phyloP scores from a whole-genome alignment of 1,140 invertebrate species.

The Sitobion miscanthi region DNA sequence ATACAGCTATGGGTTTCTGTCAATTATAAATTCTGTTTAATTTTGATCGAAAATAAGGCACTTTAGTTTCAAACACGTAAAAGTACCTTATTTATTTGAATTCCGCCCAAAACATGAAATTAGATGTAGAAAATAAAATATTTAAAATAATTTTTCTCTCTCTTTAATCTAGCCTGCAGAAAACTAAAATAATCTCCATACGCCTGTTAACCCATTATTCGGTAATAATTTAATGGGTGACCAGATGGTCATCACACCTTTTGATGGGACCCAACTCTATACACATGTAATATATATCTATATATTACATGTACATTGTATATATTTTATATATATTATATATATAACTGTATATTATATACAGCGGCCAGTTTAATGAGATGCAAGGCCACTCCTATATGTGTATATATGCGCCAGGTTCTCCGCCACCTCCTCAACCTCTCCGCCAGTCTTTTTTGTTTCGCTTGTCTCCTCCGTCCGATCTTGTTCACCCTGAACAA shows the following conservation, averaged over 20 bases:
- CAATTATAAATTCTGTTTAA: not conserved
- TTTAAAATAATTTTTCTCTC: conserved; percentile 20
- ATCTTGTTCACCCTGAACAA: conserved; percentile 57
- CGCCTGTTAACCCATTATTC: conserved; percentile 53
- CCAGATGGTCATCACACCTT: conserved; percentile 57
- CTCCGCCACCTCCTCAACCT: not conserved
- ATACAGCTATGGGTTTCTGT: not conserved
- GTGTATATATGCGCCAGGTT: conserved; percentile 51
- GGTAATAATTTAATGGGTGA: conserved; percentile 57
- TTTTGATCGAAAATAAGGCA: conserved; percentile 5
- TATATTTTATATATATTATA: conserved; percentile 8
- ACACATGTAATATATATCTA: conserved; percentile 12
- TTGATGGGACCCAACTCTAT: conserved; percentile 51
- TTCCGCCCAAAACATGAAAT: not conserved
- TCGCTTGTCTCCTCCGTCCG: conserved; percentile 56
- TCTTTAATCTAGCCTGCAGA: conserved; percentile 47
- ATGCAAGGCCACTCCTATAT: conserved; percentile 56
- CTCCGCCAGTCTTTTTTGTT: conserved; percentile 46
- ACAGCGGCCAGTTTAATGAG: conserved; percentile 51
- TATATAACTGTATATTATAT: conserved; percentile 34
- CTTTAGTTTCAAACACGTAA: not conserved
- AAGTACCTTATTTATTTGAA: conserved; percentile 20
- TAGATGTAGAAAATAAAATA: conserved; percentile 41
- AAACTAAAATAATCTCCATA: conserved; percentile 54
- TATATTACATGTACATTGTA: conserved; percentile 14